These are phyloP conservation scores for Cephus sareptanus DNA, from an alignment of 2,888 invertebrate genomes.

Conservation along the genomic window DNA sequence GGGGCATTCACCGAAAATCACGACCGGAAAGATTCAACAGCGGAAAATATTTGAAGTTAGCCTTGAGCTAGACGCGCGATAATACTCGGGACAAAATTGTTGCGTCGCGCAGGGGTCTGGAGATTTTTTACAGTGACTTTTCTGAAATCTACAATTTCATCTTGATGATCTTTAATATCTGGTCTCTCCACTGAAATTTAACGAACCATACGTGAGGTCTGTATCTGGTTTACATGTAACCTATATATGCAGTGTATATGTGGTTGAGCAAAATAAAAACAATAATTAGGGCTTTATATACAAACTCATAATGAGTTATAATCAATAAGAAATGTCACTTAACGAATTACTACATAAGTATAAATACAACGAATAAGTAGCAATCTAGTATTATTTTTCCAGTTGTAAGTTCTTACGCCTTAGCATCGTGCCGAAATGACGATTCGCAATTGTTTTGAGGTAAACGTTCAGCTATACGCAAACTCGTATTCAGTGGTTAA, in stretches of 20 bases:
- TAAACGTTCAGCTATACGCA: no score
- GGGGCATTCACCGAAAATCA: constrained; percentile 50
- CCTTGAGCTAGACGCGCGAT: not conserved
- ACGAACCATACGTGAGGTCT: not conserved
- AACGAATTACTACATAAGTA: no score
- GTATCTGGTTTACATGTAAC: not conserved
- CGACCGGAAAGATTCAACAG: constrained; percentile 14
- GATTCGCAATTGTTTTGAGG: no score
- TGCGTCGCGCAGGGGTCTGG: not conserved
- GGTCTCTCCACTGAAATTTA: not conserved
- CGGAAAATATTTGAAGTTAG: not conserved
- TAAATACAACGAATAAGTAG: no score
- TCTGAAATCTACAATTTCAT: not conserved
- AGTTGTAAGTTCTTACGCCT: no score
- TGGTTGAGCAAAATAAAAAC: not conserved
- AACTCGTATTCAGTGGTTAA: no score
- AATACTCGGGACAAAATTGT: not conserved
- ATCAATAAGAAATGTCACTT: no score
- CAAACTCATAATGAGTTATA: no score
- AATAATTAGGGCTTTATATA: not conserved
- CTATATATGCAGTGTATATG: not conserved
- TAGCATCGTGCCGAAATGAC: no score
- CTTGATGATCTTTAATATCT: not conserved
- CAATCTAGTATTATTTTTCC: no score
- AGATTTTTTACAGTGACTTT: not conserved